phyloP scores from a whole-genome alignment of 2,113 vertebrate species.

The Sinocyclocheilus maitianheensis region DNA sequence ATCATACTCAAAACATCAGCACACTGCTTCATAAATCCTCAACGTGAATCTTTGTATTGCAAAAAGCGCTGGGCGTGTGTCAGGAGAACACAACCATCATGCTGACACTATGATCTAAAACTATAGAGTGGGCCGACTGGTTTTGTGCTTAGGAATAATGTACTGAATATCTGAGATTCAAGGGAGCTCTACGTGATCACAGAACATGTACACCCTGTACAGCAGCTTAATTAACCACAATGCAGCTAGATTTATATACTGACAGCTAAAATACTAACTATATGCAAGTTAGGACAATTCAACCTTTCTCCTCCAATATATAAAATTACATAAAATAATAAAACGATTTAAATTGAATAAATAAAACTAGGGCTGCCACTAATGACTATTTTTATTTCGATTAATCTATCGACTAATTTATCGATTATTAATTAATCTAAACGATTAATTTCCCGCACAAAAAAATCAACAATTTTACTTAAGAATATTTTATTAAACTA shows the following conservation, averaged over 20 bases:
- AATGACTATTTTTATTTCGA: too few relatives aligned
- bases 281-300: too few relatives aligned
- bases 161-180: constrained; percentile 1
- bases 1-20: background rate
- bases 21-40: background rate
- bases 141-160: constrained; percentile 2
- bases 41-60: background rate
- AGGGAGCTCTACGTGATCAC: background rate
- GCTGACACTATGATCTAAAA: background rate
- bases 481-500: too few relatives aligned
- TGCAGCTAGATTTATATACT: background rate
- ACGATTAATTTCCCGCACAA: too few relatives aligned
- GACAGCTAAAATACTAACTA: too few relatives aligned
- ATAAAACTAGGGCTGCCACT: too few relatives aligned
- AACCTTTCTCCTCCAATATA: too few relatives aligned
- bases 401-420: too few relatives aligned
- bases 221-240: background rate
- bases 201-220: background rate
- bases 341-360: too few relatives aligned
- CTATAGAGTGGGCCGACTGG: background rate
- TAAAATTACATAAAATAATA: too few relatives aligned
- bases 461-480: too few relatives aligned
- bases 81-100: background rate
- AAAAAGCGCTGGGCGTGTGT: background rate
- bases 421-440: too few relatives aligned